phyloP scores from a whole-genome alignment of 2,888 invertebrate genomes.

The Hydropsyche betteni region DNA sequence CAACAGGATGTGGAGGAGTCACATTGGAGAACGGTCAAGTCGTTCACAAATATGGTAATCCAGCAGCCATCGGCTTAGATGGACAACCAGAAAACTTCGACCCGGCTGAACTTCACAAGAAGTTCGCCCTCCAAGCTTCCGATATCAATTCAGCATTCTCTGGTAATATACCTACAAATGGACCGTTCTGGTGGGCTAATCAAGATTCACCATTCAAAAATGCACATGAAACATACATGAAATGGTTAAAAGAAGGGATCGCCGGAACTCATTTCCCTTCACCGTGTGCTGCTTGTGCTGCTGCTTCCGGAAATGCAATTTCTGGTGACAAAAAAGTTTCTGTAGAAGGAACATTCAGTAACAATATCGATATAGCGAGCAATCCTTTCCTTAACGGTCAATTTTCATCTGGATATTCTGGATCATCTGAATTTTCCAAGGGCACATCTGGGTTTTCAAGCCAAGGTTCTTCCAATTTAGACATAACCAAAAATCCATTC shows the following conservation, averaged over 20 bases:
- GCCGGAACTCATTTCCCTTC: conserved; percentile 51
- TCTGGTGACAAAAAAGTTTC: conserved; percentile 34
- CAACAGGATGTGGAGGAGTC: conserved; percentile 63
- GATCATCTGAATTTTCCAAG: conserved; percentile 50
- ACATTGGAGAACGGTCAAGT: conserved; percentile 63
- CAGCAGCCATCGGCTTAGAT: conserved; percentile 58
- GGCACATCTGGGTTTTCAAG: conserved; percentile 44
- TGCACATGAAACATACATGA: conserved; percentile 58
- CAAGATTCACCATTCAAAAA: conserved; percentile 68
- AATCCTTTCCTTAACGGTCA: conserved; percentile 57
- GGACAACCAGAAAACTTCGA: conserved; percentile 56
- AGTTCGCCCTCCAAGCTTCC: conserved; percentile 58
- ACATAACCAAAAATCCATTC: conserved; percentile 58
- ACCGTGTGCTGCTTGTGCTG: conserved; percentile 47
- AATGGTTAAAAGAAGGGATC: conserved; percentile 56
- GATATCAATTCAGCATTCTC: conserved; percentile 57
- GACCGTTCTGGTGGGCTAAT: conserved; percentile 71
- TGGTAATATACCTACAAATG: conserved; percentile 57
- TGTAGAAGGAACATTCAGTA: conserved; percentile 43
- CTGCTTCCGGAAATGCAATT: conserved; percentile 43
- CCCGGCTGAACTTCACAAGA: conserved; percentile 58
- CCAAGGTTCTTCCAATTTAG: conserved; percentile 50
- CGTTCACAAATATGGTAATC: conserved; percentile 60
- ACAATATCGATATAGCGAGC: conserved; percentile 54
- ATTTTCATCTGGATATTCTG: conserved; percentile 48